Conservation (phyloP, 53 echinoderm and acorn worm species). For the Henricia sp. region DNA sequence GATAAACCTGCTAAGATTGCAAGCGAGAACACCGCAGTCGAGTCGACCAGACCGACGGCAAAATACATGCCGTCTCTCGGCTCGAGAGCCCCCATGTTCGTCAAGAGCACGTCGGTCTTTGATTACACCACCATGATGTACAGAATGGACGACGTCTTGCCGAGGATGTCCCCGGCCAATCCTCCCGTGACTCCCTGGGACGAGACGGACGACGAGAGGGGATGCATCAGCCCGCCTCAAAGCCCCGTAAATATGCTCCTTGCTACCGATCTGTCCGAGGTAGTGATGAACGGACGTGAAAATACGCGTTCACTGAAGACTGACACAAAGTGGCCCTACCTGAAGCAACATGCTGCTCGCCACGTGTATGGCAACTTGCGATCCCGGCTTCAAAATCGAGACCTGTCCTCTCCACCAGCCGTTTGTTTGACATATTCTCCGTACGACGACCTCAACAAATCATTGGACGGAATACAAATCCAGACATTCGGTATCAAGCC, state of each 20-base stretch:
- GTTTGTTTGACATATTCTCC: background rate
- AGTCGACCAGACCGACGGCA: constrained; percentile 10
- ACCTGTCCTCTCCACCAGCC: background rate
- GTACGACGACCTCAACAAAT: background rate
- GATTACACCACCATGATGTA: background rate
- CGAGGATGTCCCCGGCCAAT: constrained; percentile 2
- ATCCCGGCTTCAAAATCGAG: constrained; percentile 11
- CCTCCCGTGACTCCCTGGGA: constrained; percentile 71
- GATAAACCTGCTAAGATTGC: constrained; percentile 3
- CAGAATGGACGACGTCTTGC: background rate
- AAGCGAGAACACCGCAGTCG: background rate
- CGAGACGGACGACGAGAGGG: constrained; percentile 37
- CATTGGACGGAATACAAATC: constrained; percentile 13
- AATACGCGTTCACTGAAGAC: background rate
- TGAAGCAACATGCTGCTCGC: constrained; percentile 46
- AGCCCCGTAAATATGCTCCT: constrained; percentile 50
- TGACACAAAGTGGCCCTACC: constrained; percentile 35
- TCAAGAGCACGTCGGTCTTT: constrained; percentile 23
- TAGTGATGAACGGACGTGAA: background rate
- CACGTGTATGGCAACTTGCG: constrained; percentile 52
- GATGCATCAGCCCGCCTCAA: background rate
- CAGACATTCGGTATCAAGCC: constrained; percentile 22
- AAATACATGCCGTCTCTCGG: constrained; percentile 47
- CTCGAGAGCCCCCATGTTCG: constrained; percentile 42
- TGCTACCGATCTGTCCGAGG: constrained; percentile 42